phyloP scores from a whole-genome alignment of 1,140 invertebrate species.

The Chrysomallon squamiferum region DNA sequence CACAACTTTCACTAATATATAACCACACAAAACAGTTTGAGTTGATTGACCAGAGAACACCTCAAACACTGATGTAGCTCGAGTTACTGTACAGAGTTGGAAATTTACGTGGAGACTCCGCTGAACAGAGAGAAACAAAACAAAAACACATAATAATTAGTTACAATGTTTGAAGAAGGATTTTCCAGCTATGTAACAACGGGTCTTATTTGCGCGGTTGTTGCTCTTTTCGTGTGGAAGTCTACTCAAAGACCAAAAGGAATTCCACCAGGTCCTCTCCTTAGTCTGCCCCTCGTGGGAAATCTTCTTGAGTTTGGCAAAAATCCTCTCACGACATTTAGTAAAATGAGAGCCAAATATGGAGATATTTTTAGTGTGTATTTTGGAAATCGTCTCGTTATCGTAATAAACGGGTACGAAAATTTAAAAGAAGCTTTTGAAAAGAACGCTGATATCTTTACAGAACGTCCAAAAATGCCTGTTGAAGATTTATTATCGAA shows the following conservation, averaged over 20 bases:
- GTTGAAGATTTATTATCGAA: background rate
- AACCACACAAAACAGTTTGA: too few species aligned
- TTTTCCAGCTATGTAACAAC: too few species aligned
- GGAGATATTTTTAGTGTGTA: constrained; percentile 40
- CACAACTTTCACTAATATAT: too few species aligned
- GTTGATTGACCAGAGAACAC: too few species aligned
- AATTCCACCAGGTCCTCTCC: constrained; percentile 12
- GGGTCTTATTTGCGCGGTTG: too few species aligned
- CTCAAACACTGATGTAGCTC: too few species aligned
- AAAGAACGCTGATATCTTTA: constrained; percentile 29
- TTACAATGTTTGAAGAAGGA: too few species aligned
- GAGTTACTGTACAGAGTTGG: too few species aligned
- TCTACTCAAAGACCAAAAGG: background rate
- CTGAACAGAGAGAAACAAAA: too few species aligned
- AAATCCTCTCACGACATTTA: constrained; percentile 15
- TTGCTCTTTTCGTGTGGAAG: constrained; percentile 1
- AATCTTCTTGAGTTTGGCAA: constrained; percentile 16
- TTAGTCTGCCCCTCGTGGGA: constrained; percentile 29
- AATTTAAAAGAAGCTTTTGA: constrained; percentile 31
- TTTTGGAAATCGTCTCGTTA: constrained; percentile 20
- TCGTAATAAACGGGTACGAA: constrained; percentile 33
- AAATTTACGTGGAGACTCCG: too few species aligned
- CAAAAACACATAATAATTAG: too few species aligned
- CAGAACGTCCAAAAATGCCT: constrained; percentile 17
- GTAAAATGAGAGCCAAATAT: constrained; percentile 16